Conservation (phyloP, 2,888 invertebrate genomes). For the Lampropteryx suffumata region DNA sequence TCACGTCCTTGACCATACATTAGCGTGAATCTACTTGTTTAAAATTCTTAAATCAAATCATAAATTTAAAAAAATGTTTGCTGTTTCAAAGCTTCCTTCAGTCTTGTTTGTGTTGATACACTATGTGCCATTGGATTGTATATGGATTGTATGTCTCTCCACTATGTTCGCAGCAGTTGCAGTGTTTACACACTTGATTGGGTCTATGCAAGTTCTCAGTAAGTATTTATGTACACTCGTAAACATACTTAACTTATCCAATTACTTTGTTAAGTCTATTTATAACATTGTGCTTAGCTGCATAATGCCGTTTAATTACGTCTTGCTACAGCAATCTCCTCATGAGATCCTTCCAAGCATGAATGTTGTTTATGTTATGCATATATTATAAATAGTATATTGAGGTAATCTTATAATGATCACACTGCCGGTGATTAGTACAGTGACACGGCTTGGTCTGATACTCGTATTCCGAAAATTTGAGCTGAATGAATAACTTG, state of each 20-base stretch:
- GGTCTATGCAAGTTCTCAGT: constrained; percentile 15
- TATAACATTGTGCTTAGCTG: constrained; percentile 32
- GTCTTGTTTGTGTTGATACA: constrained; percentile 19
- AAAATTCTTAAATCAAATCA: constrained; percentile 10
- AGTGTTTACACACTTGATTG: constrained; percentile 25
- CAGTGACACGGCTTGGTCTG: no score
- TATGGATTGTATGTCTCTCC: constrained; percentile 18
- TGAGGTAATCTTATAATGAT: no score
- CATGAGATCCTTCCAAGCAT: constrained; percentile 29
- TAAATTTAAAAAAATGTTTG: constrained; percentile 6
- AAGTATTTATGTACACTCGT: not conserved
- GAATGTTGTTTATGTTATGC: constrained; percentile 1
- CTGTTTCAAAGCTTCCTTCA: constrained; percentile 12
- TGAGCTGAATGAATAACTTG: no score
- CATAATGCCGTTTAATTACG: constrained; percentile 40
- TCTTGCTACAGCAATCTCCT: constrained; percentile 31
- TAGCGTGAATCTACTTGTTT: constrained; percentile 24
- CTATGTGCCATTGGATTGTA: constrained; percentile 19
- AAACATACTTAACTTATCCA: constrained; percentile 20
- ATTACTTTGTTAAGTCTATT: constrained; percentile 35
- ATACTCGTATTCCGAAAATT: no score
- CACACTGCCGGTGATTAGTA: no score
- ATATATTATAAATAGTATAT: no score
- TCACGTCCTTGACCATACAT: constrained; percentile 41
- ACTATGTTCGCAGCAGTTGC: constrained; percentile 18